Evolutionary conservation across 2,113 vertebrate genomes (phyloP), one percentile per base, ranked within the genome.

Genomic region (Echinops telfairi): DNA sequence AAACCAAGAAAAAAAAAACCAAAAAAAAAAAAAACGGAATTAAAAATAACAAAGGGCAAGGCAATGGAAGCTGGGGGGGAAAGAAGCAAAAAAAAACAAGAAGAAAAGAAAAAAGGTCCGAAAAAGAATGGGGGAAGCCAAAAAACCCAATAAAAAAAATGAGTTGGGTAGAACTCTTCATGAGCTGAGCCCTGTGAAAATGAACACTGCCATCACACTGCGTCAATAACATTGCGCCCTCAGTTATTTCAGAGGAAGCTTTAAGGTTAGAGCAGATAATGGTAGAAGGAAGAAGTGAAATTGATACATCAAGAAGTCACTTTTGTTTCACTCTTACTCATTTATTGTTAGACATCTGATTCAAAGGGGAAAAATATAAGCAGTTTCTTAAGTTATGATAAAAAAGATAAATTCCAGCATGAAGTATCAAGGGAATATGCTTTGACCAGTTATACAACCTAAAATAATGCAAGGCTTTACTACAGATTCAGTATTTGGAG

Each of bases 401-500:
- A 83, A 71, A 83, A 71, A 83, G 76, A 47, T 29, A 78, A 97
- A 11, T 43, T 85, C 53, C 3, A 75, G 60, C 58, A 95, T 90
- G 2, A 96, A 25, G 27, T 88, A 92, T 22, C 33, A 6, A 23
- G 36, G 14, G 6, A 76, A 83, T 96, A 87, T 80, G 53, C 76
- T 92, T 83, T 62, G 92, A 80, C 16, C 20, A 76, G 23, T 70
- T 33, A 85, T 17, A 58, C 38, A 94, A 88, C 31, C 5, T 47
- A 95, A 94, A 36, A 79, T 68, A 89, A 92, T 85, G 25, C n/a
- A 89, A 78, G 62, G 53, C 22, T 95, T 84, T n/a, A 66, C 53
- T 75, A 84, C 1, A 40, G 17, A 80, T 0, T 68, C 88, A 96
- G 38, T 70, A 90, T 47, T 90, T 38, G 81, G 29, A 88, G 40